These are phyloP conservation scores for Ivindomyrus marchei DNA, from an alignment of 2,113 vertebrate genomes.

Conservation along the genomic window DNA sequence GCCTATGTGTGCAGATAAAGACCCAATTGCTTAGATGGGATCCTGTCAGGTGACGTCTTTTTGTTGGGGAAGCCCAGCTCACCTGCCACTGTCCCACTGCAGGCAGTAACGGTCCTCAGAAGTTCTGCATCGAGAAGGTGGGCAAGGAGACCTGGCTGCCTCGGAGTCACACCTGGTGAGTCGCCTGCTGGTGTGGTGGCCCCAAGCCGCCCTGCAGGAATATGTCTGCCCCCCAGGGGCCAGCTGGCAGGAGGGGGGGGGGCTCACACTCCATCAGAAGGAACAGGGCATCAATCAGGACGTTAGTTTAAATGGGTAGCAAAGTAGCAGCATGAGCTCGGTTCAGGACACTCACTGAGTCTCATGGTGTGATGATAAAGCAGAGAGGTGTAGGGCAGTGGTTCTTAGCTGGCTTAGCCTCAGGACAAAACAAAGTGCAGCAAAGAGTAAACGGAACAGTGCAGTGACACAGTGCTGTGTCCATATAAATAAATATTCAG, in stretches of 20 bases:
- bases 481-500: background rate
- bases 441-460: background rate
- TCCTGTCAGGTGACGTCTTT: slow-evolving; percentile 15
- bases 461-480: background rate
- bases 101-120: slow-evolving; percentile 98
- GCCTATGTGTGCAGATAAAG: background rate
- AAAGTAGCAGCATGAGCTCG: background rate
- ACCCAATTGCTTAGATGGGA: background rate
- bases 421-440: background rate
- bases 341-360: background rate
- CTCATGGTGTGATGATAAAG: background rate
- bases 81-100: slow-evolving; percentile 25
- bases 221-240: background rate
- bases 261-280: background rate
- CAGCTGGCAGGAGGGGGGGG: background rate
- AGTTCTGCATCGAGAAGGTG: slow-evolving; percentile 98
- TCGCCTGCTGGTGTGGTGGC: background rate
- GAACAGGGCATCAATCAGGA: background rate
- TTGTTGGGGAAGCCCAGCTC: background rate
- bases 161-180: slow-evolving; percentile 97
- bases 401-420: background rate
- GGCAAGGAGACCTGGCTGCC: slow-evolving; percentile 98
- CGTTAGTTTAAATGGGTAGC: background rate
- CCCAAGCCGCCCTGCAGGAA: background rate
- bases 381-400: background rate